Base-by-base conservation (phyloP, 2,888 invertebrate genomes). In the Coremacera marginata region DNA sequence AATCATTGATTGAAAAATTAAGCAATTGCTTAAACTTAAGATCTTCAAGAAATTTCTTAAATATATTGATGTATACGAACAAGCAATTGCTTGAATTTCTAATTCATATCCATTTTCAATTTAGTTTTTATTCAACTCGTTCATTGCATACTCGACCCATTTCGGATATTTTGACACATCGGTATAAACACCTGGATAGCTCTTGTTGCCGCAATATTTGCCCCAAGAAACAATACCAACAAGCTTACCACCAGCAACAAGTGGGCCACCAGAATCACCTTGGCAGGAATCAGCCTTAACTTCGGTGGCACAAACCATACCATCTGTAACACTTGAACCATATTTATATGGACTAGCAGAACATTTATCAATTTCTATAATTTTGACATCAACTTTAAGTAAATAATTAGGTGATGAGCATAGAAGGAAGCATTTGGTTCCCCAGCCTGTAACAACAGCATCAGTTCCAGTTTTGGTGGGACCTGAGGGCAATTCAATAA, bases 331-430 rank as follows among this genome's bases (percentile, higher is more conserved):
- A 0, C 62, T 65, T 71, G 34, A 1, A 31, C 79, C 77, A 63
- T 79, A 79, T 5, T 44, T 51, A 70, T 77, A 92, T 0, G 89
- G 89, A 0, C 82, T 77, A 0, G 82, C 83, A 60, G 76, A 79
- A 78, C 93, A 93, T 0, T 85, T 82, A 0, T 82, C 77, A 1
- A 89, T 85, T 79, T 84, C 89, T 1, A 91, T 88, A 60, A 82
- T 81, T 1, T 72, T 62, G 82, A 90, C 90, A 0, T 90, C 88
- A 0, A 92, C 88, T 11, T 88, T 57, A 0, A 90, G 91, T 72
- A 86, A 89, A 37, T 51, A 31, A 1, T 70, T 55, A 49, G 78
- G 55, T 52, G 71, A 25, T 5, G 60, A 57, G 16, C 74, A 76
- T 0, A 37, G 62, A 0, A 74, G 65, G 57, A 11, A 75, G 77